Conservation (phyloP, 2,113 vertebrate genomes). For the Strigops habroptila region DNA sequence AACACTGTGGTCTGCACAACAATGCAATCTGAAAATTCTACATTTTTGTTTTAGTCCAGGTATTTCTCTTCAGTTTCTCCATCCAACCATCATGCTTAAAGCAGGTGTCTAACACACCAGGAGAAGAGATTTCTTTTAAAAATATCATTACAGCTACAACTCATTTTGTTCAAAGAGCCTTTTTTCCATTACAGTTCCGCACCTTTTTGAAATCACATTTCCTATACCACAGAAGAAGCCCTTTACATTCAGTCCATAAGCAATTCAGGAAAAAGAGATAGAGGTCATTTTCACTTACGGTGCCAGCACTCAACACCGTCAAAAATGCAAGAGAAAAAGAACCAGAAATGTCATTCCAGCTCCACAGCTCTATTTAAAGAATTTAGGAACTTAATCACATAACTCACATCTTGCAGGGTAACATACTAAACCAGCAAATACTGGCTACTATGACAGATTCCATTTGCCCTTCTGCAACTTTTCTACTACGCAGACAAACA, state of each 20-base stretch:
- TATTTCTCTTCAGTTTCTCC: not conserved
- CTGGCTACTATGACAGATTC: not conserved
- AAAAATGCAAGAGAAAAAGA: not conserved
- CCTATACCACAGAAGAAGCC: not conserved
- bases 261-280: not conserved
- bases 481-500: not conserved
- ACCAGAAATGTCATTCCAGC: not conserved
- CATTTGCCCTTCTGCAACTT: not conserved
- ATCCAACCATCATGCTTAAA: not conserved
- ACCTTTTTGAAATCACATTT: not conserved
- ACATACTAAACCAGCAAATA: not conserved
- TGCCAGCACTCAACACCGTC: not conserved
- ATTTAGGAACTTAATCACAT: not conserved
- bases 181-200: not conserved
- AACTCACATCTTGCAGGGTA: not conserved
- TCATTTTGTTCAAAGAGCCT: not conserved
- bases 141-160: not conserved
- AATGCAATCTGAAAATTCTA: not conserved
- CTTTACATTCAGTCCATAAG: not conserved
- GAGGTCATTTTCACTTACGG: rapidly evolving
- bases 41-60: not conserved
- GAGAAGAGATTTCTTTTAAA: not conserved
- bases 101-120: not conserved
- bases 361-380: not conserved
- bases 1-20: not conserved